Evolutionary conservation across 2,888 invertebrate genomes (phyloP), one percentile per base, ranked within the genome.

Genomic region (Falcaria lacertinaria): DNA sequence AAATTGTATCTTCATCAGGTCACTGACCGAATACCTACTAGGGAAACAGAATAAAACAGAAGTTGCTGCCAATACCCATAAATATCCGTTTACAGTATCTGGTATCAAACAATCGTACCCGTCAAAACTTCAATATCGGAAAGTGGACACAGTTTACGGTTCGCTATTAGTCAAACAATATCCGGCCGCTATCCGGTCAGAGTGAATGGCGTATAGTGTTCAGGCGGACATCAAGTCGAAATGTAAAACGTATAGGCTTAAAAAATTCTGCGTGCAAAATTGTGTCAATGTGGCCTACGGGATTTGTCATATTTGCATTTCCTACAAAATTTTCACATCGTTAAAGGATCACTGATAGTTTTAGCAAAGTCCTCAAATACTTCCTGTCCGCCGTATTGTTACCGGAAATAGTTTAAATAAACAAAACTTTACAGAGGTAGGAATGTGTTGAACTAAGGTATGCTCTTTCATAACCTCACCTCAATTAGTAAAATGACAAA

Each of bases 161-260:
- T 54, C 50, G 54, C 74, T 68, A 77, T 80, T 76, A 77, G 76
- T 80, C 74, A 77, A 77, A 79, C 73, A 73, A 73, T 74, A 75
- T 78, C 72, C 54, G 60, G 55, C 60, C 61, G 65, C 63, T 67
- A 68, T 66, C 63, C 61, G 64, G 60, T 49, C 57, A 49, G 57
- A 69, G 62, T 60, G 69, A 65, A 56, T 60, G 58, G 57, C 53
- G 54, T 62, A 62, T 64, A 57, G 52, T 33, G 34, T 50, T 58
- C 48, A 44, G 43, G 46, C 54, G 54, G 55, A 51, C 43, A 40
- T 49, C 44, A 19, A 36, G 19, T 11, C 11, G 28, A 19, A 36
- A 44, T 47, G 57, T 50, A 50, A 53, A 53, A 50, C 45, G 44
- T 48, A 48, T 57, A 48, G 45, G 35, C 48, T 55, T 52, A 55